These are phyloP conservation scores for Axis porcinus DNA, from an alignment of 2,113 vertebrate species.

Conservation along the genomic window DNA sequence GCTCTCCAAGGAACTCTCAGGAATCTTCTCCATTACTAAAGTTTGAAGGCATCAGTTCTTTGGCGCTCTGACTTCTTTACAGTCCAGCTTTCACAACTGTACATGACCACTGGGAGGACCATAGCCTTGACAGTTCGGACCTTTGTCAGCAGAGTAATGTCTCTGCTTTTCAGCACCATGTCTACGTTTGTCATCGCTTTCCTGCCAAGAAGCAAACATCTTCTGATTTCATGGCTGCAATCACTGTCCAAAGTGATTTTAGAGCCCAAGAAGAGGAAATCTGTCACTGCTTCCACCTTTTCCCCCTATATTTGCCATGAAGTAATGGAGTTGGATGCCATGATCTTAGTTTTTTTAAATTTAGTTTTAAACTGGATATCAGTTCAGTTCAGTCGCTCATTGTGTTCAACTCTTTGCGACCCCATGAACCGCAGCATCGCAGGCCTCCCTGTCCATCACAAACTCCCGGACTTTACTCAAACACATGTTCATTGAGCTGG, in stretches of 20 bases:
- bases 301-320: neutral
- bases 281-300: neutral
- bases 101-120: neutral
- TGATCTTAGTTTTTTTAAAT: neutral
- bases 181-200: neutral
- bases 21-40: neutral
- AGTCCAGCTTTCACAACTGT: rapidly evolving
- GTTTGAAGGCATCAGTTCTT: neutral
- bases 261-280: neutral
- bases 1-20: neutral
- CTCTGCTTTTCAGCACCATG: neutral
- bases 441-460: neutral
- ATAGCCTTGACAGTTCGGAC: neutral
- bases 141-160: neutral
- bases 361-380: neutral
- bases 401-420: neutral
- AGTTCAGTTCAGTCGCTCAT: neutral
- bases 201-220: neutral
- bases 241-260: neutral
- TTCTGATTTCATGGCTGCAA: neutral
- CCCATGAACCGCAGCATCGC: rapidly evolving
- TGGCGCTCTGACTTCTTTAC: neutral
- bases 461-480: neutral
- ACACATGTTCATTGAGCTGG: neutral
- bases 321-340: neutral